Evolutionary conservation across 37 sponge, comb jelly and placozoan genomes (phyloP).

Genomic region (Spongia lamella): DNA sequence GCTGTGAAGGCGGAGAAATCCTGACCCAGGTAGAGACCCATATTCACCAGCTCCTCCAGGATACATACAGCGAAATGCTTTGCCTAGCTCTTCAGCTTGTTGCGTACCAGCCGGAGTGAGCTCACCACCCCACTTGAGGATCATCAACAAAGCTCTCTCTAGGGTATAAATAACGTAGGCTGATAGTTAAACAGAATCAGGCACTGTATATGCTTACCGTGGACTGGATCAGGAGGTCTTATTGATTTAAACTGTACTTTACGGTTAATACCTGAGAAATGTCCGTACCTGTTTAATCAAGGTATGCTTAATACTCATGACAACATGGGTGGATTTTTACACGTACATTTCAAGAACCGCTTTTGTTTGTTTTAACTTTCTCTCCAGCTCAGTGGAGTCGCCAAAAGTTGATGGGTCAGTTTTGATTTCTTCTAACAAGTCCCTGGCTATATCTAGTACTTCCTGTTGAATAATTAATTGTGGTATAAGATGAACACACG

Average conservation of each 20-base stretch:
- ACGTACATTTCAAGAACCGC: conserved; percentile 92
- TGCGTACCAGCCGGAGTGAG: conserved; percentile 76
- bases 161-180: too few species aligned
- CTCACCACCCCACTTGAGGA: conserved; percentile 96
- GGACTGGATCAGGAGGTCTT: too few species aligned
- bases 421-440: conserved; percentile 50
- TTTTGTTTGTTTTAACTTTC: conserved; percentile 77
- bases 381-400: conserved; percentile 36
- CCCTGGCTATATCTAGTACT: conserved; percentile 72
- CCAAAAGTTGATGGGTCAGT: neutral
- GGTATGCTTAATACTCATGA: too few species aligned
- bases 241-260: conserved; percentile 67
- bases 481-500: too few species aligned
- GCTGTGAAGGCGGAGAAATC: conserved; percentile 92
- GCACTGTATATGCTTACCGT: too few species aligned
- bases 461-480: conserved; percentile 39
- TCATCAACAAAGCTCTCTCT: conserved; percentile 70
- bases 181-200: too few species aligned
- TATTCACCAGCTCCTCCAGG: conserved; percentile 88
- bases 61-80: conserved; percentile 85
- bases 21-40: conserved; percentile 75
- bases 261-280: conserved; percentile 77
- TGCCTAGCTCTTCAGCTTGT: conserved; percentile 86
- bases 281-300: conserved; percentile 56
- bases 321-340: too few species aligned